Conservation (phyloP, 2,888 invertebrate species). For the Conomelus anceps region DNA sequence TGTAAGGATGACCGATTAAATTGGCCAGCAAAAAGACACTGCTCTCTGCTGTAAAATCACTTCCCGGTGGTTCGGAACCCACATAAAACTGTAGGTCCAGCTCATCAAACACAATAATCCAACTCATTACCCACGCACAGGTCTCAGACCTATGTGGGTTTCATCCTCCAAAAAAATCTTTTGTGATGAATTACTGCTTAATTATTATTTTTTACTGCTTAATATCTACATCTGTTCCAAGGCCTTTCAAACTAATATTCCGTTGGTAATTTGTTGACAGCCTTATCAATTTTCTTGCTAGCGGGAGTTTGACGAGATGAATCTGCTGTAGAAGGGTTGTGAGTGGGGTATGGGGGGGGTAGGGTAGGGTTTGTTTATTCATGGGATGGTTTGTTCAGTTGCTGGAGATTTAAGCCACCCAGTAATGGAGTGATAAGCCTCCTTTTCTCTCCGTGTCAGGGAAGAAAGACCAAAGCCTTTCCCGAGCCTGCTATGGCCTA, state of each 20-base stretch:
- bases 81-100: too few species aligned
- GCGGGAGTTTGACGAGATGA: neutral
- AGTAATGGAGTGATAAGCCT: neutral
- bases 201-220: too few species aligned
- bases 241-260: neutral
- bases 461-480: neutral
- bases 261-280: neutral
- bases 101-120: too few species aligned
- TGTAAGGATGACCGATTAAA: too few species aligned
- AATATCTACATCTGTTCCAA: too few species aligned
- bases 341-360: neutral
- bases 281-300: neutral
- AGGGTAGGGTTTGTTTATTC: neutral
- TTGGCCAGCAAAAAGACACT: too few species aligned
- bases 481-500: neutral
- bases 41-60: too few species aligned
- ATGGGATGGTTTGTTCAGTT: neutral
- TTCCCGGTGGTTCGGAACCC: too few species aligned
- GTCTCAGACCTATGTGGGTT: too few species aligned
- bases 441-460: neutral
- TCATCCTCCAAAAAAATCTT: too few species aligned
- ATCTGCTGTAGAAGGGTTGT: neutral
- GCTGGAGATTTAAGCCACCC: neutral
- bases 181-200: too few species aligned
- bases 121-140: too few species aligned